A percentile compares a stretch with the other conserved stretches of the same genome.
These are phyloP conservation scores for Drosophila atripex DNA, from an alignment of 2,888 invertebrate species.

Conservation along the genomic window DNA sequence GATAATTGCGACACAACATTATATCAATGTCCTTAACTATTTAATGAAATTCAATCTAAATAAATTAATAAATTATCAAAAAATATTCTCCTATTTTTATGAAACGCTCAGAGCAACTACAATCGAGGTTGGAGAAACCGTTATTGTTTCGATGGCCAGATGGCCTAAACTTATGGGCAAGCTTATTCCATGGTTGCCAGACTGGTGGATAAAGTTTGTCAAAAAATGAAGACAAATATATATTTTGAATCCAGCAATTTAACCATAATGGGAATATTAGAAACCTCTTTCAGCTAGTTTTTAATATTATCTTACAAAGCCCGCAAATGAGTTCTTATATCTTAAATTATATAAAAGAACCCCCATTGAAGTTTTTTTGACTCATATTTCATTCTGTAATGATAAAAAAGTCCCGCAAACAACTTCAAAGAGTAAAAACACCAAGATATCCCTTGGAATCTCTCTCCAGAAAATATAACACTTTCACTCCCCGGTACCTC, in stretches of 20 bases:
- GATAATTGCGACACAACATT: constrained; percentile 58
- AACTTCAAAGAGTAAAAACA: neutral
- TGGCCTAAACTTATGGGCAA: neutral
- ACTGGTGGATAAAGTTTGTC: neutral
- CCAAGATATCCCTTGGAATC: neutral
- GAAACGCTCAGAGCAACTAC: no score
- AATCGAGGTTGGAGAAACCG: neutral
- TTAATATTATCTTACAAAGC: no score
- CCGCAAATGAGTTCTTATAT: no score
- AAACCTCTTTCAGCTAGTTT: neutral
- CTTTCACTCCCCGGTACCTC: constrained; percentile 52
- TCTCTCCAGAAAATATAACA: constrained; percentile 28
- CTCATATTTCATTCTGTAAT: neutral
- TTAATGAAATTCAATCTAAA: constrained; percentile 76
- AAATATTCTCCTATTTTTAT: neutral
- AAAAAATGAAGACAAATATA: no score
- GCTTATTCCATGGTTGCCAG: constrained; percentile 8
- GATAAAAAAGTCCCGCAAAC: neutral
- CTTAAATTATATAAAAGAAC: no score
- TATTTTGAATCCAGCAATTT: no score
- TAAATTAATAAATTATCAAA: constrained; percentile 67
- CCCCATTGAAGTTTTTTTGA: neutral
- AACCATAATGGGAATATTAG: neutral
- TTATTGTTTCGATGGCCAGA: neutral
- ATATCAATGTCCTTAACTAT: constrained; percentile 79